phyloP scores from a whole-genome alignment of 2,113 vertebrate species.

The Poecilia latipinna region DNA sequence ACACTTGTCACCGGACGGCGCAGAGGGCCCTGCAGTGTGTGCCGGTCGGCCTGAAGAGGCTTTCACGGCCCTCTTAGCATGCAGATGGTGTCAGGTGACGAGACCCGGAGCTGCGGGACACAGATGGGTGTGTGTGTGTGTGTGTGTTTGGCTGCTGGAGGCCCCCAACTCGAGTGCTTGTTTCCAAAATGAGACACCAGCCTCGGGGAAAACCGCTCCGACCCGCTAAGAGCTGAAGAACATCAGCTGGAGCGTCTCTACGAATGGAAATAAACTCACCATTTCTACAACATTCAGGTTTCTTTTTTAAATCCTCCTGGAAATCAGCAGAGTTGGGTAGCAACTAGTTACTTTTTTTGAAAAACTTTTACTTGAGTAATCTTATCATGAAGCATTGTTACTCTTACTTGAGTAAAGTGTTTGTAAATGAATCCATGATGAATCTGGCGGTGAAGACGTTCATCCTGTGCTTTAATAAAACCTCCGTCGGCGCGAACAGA shows the following conservation, averaged over 20 bases:
- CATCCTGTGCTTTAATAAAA: too few relatives aligned
- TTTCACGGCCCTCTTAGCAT: slow-evolving; percentile 77
- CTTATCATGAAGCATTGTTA: background rate
- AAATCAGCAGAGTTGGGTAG: too few relatives aligned
- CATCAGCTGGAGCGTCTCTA: background rate
- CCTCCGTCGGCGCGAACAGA: background rate
- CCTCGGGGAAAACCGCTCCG: background rate
- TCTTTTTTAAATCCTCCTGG: background rate
- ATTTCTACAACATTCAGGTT: background rate
- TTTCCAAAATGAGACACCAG: slow-evolving; percentile 25
- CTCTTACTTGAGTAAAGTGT: too few relatives aligned
- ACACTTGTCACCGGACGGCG: slow-evolving; percentile 76
- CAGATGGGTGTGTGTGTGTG: slow-evolving; percentile 23
- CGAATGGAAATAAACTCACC: background rate
- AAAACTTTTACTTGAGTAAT: background rate
- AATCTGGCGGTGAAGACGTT: too few relatives aligned
- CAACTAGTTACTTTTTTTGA: background rate
- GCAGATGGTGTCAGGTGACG: slow-evolving; percentile 78
- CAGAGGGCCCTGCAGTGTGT: slow-evolving; percentile 58
- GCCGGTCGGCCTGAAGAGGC: slow-evolving; percentile 69
- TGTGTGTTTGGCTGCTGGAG: slow-evolving; percentile 16
- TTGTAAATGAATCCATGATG: too few relatives aligned
- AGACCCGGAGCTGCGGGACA: slow-evolving; percentile 57
- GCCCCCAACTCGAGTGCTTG: slow-evolving; percentile 5
- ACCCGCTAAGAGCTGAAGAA: background rate